These are phyloP conservation scores for Chanos chanos DNA, from an alignment of 2,797 vertebrate genomes.

Conservation along the genomic window DNA sequence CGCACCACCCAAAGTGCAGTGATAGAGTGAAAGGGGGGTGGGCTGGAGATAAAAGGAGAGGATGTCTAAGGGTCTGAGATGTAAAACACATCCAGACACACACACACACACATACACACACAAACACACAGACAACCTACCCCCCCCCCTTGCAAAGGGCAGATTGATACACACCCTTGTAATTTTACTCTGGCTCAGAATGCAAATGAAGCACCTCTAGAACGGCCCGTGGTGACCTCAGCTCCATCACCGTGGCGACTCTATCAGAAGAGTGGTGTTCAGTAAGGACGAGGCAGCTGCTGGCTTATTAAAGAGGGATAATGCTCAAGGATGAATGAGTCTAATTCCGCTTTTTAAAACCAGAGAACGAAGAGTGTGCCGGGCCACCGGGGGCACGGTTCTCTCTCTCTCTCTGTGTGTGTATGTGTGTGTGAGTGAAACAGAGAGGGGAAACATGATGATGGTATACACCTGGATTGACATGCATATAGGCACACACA, in stretches of 20 bases:
- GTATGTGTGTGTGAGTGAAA: no score
- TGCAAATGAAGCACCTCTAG: conserved; percentile 20
- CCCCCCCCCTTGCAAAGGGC: not conserved
- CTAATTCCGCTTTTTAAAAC: conserved; percentile 40
- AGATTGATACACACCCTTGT: conserved; percentile 30
- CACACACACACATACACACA: conserved; percentile 23
- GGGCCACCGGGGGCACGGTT: conserved; percentile 32
- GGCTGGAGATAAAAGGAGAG: not conserved
- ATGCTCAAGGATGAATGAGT: conserved; percentile 35
- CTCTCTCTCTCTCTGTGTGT: conserved; percentile 19
- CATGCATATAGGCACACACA: no score
- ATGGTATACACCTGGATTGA: no score
- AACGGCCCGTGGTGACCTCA: conserved; percentile 15
- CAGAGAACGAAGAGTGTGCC: conserved; percentile 20
- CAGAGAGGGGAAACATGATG: no score
- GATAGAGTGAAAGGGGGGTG: conserved; percentile 9
- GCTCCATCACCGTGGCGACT: conserved; percentile 1
- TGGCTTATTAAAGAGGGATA: conserved; percentile 39
- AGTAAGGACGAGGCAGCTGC: conserved; percentile 9
- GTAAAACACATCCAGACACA: conserved; percentile 34
- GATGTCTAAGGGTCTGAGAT: conserved; percentile 53
- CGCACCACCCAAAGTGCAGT: no score
- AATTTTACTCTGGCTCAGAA: conserved; percentile 7
- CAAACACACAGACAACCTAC: conserved; percentile 4
- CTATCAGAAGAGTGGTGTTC: conserved; percentile 3